Evolutionary conservation across 2,797 vertebrate genomes (phyloP), one percentile per base, ranked within the genome.

Genomic region (Sciaenops ocellatus): DNA sequence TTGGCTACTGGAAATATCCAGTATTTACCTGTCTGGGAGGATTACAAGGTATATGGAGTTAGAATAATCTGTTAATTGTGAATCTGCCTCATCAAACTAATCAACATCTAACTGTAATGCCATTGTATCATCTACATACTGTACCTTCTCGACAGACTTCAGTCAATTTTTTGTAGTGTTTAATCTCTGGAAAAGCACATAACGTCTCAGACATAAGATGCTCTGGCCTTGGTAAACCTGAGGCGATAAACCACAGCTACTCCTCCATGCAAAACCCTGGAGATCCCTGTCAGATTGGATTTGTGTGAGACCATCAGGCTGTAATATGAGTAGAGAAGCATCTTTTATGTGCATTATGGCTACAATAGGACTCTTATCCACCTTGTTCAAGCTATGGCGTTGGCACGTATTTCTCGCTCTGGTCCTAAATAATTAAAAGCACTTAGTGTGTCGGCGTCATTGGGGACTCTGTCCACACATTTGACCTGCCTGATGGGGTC

Each of bases 381-480:
- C 69, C 82, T 85, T 85, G 75, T 90, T 85, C 69, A 67, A 80
- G 85, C 81, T 84, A 77, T 69, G 79, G 79, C 48, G 71, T 56
- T 73, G 67, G 46, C 74, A 50, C 73, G 22, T 85, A 82, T 87
- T 77, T 80, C 79, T 88, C 22, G 15, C 87, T 73, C 79, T 48
- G 41, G 42, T 72, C 79, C 59, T 94, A 75, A 93, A 93, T 93
- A 89, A 93, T 93, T 94, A 68, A 94, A 91, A 83, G 78, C 89
- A 90, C 89, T 93, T 90, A 91, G 87, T 84, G 84, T 85, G 85
- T 84, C 82, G 59, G 79, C 11, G 65, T 81, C 89, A 65, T 38
- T 13, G 10, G 86, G 86, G 88, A 88, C 67, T 50, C 24, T 10
- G 81, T 76, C 72, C 63, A 80, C 78, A 66, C 56, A 16, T 89